phyloP scores from a whole-genome alignment of 1,140 invertebrate genomes.

The Arion vulgaris region DNA sequence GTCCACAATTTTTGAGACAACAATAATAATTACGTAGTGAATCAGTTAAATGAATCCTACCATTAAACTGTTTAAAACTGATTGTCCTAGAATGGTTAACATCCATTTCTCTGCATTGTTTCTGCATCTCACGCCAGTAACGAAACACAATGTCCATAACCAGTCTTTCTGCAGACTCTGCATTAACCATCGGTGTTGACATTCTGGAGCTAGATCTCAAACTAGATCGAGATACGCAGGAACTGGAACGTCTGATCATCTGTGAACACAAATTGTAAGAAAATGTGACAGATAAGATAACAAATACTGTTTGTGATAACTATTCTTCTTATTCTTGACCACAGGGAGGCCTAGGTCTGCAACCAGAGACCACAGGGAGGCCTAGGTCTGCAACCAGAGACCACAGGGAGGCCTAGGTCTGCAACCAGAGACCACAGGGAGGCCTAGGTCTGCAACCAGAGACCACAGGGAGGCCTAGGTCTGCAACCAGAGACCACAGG shows the following conservation, averaged over 20 bases:
- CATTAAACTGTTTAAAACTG: slow-evolving; percentile 53
- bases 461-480: too few relatives aligned
- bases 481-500: too few relatives aligned
- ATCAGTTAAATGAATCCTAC: slow-evolving; percentile 36
- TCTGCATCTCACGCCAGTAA: slow-evolving; percentile 67
- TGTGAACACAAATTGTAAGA: neutral
- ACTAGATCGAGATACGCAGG: slow-evolving; percentile 44
- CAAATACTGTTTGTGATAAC: neutral
- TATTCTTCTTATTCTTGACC: neutral
- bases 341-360: too few relatives aligned
- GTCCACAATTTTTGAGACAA: too few relatives aligned
- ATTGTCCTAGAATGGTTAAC: slow-evolving; percentile 61
- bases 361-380: too few relatives aligned
- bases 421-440: too few relatives aligned
- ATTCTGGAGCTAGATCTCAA: slow-evolving; percentile 52
- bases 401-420: too few relatives aligned
- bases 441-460: too few relatives aligned
- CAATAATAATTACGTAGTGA: neutral
- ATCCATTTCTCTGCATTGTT: slow-evolving; percentile 61
- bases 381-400: too few relatives aligned
- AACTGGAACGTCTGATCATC: slow-evolving; percentile 31
- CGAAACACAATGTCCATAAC: slow-evolving; percentile 59
- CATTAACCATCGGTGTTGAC: slow-evolving; percentile 65
- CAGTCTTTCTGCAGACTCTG: slow-evolving; percentile 57
- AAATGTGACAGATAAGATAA: neutral